Conservation (phyloP, 2,888 invertebrate species). For the Corythucha ciliata region DNA sequence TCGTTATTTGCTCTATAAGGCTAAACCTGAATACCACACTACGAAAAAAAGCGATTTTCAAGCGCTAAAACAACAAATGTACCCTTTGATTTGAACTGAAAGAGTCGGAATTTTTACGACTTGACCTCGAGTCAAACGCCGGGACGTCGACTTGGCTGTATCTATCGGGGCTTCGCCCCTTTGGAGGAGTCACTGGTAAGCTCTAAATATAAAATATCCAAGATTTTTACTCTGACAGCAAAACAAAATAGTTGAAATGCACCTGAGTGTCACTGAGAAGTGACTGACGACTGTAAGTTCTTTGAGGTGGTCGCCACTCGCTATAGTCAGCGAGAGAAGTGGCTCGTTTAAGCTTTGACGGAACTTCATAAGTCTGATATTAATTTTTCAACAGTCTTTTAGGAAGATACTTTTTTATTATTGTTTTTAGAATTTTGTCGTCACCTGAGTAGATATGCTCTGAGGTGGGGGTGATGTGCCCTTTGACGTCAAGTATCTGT, state of each 20-base stretch:
- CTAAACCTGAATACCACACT: slow-evolving; percentile 15
- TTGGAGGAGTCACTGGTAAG: slow-evolving; percentile 46
- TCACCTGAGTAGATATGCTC: slow-evolving; percentile 75
- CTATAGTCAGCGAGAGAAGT: slow-evolving; percentile 31
- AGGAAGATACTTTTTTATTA: not conserved
- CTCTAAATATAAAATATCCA: slow-evolving; percentile 41
- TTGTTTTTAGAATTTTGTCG: slow-evolving; percentile 22
- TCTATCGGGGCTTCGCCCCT: slow-evolving; percentile 46
- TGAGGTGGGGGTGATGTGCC: slow-evolving; percentile 57
- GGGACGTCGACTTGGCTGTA: slow-evolving; percentile 29
- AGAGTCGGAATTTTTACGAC: slow-evolving; percentile 6
- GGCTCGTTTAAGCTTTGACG: slow-evolving; percentile 30
- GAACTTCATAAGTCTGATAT: slow-evolving; percentile 37
- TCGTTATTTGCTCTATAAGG: not conserved
- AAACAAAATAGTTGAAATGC: slow-evolving; percentile 28
- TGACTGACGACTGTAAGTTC: slow-evolving; percentile 57
- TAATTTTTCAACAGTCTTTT: not conserved
- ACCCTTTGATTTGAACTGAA: not conserved
- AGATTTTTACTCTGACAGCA: slow-evolving; percentile 12
- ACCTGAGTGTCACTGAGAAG: slow-evolving; percentile 59
- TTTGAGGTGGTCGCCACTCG: slow-evolving; percentile 38
- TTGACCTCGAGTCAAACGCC: slow-evolving; percentile 10
- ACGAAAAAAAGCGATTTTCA: not conserved
- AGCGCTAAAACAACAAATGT: not conserved
- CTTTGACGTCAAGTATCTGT: no score